Base-by-base conservation (phyloP, 2,888 invertebrate genomes). In the Tricholauxania praeusta region DNA sequence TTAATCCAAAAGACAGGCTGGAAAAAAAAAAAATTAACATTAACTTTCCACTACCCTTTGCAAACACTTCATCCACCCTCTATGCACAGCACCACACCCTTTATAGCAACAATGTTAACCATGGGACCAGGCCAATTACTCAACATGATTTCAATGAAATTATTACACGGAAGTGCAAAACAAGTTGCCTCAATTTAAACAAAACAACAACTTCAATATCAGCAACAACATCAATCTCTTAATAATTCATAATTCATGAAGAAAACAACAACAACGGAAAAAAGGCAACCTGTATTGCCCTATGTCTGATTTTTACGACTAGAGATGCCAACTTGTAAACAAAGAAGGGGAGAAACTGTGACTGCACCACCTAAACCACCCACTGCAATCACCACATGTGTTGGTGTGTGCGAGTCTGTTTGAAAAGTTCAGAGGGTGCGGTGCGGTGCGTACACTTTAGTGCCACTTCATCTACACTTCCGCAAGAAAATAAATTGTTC, bases 71-170 rank as follows among this genome's bases (percentile, higher is more conserved):
- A 52, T 49, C 64, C 52, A 57, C 59, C 66, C 47, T 71, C 39
- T 62, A 53, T 39, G 39, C 39, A 39, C 7, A 10, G 28, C 28
- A 73, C 70, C 67, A 62, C 75, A 72, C 60, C 17, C 19, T 17
- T 39, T 19, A 28, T n/a, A 39, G 39, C n/a, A 19, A 63, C 53
- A 49, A 28, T 51, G 60, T 51, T 69, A 69, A 69, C 69, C 60
- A 52, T 49, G 32, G n/a, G n/a, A 51, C 71, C 71, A 69, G 77
- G 76, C 82, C 85, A 84, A 84, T 84, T 85, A 84, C 84, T 84
- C 85, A 85, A 85, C 84, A 83, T 83, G 82, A 84, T 85, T 84
- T 85, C 85, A 85, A 84, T 85, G 82, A 83, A 85, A 85, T 83
- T 84, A 83, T 70, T 70, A 19, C n/a, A 15, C 62, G 32, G 69